Evolutionary conservation across 2,888 invertebrate genomes (phyloP), one percentile per base, ranked within the genome.

Genomic region (Noctua fimbriata): DNA sequence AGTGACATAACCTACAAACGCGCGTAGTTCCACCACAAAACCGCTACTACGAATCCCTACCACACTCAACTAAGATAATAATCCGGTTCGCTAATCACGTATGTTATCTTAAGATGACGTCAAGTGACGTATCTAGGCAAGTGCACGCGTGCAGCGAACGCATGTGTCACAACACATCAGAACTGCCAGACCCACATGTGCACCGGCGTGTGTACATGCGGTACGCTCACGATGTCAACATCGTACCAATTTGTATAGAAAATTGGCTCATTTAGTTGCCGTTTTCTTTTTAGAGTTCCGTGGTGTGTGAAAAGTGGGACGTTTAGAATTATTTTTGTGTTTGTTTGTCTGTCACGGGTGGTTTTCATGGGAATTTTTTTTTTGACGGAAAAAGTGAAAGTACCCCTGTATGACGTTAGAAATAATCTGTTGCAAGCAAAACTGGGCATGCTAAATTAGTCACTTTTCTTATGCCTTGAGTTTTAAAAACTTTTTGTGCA

Each of bases 111-210:
- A 83, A 52, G 60, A 41, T 81, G 89, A 87, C 89, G 87, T 85
- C 86, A 81, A 47, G 49, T 71, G 81, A 86, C 69, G 49, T 86
- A 82, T 89, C 88, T 88, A 89, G 88, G 86, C 71, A 85, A 87
- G 78, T 82, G 81, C 86, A 85, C 65, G 81, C 78, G 69, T 89
- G 85, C 73, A 78, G 47, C 52, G 88, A 65, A 75, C 74, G 86
- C 83, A 87, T 52, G 79, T 82, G 90, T 87, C 90, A 83, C 71
- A 89, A 89, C 72, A 49, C 24, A 79, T 88, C 69, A 87, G 89
- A 69, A n/a, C 65, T 65, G 21, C 32, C 65, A 81, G 85, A 67
- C 80, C 89, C 78, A 89, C 79, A 74, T 85, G 80, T 55, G 69
- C 87, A 89, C 16, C 76, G 28, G 77, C 73, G 79, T 82, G 79